Evolutionary conservation across 2,888 invertebrate species (phyloP).

Genomic region (Eupeodes luniger): DNA sequence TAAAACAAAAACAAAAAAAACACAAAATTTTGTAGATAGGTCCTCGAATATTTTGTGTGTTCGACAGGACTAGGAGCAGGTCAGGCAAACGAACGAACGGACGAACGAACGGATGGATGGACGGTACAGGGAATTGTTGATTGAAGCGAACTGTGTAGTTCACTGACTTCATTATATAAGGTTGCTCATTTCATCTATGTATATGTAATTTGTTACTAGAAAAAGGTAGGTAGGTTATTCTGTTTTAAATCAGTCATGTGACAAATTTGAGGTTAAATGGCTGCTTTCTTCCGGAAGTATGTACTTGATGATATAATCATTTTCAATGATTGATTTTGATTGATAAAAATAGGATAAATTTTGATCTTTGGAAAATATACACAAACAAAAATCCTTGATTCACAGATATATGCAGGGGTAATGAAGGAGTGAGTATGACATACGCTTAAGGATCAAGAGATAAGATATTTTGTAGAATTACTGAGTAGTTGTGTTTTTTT

Average conservation of each 20-base stretch:
- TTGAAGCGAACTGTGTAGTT: constrained; percentile 58
- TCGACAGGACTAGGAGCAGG: too few relatives aligned
- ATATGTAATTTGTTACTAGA: neutral
- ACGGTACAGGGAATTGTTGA: constrained; percentile 43
- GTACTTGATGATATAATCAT: constrained; percentile 26
- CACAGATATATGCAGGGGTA: too few relatives aligned
- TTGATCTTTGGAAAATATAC: neutral
- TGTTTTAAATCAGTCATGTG: constrained; percentile 43
- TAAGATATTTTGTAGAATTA: too few relatives aligned
- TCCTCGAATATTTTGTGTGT: neutral
- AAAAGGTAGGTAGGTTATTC: neutral
- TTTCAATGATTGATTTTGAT: constrained; percentile 16
- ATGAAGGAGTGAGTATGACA: too few relatives aligned
- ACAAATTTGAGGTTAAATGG: constrained; percentile 38
- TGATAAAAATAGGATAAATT: neutral
- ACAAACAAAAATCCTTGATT: too few relatives aligned
- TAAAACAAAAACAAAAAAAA: neutral
- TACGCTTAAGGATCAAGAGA: too few relatives aligned
- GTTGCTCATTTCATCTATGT: neutral
- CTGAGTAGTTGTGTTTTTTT: too few relatives aligned
- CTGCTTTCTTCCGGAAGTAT: constrained; percentile 16
- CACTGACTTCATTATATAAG: constrained; percentile 49
- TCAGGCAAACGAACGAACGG: too few relatives aligned
- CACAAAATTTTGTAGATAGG: neutral
- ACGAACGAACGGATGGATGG: too few relatives aligned